These are phyloP conservation scores for Aegotheles bennettii DNA, from an alignment of 2,113 vertebrate genomes.

Conservation along the genomic window DNA sequence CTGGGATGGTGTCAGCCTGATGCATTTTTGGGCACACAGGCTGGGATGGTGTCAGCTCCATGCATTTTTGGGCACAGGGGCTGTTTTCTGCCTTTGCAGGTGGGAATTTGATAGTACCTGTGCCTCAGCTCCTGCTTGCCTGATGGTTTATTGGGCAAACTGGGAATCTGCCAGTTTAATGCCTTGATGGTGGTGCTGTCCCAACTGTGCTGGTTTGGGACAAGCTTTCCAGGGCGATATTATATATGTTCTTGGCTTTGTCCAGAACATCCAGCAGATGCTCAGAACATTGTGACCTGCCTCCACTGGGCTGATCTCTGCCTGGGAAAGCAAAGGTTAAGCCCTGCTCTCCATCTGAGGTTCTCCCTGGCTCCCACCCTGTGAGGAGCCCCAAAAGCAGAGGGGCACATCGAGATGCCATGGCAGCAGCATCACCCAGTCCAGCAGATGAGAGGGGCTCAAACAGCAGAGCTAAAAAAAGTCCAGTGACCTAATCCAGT, in stretches of 20 bases:
- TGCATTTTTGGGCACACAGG: too few relatives aligned
- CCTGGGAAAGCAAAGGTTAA: background rate
- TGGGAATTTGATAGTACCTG: background rate
- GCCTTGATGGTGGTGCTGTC: background rate
- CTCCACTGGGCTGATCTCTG: background rate
- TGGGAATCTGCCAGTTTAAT: background rate
- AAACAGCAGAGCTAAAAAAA: background rate
- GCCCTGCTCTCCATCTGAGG: too few relatives aligned
- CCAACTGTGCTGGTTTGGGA: background rate
- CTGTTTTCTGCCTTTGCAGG: background rate
- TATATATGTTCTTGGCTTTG: background rate
- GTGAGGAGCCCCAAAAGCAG: background rate
- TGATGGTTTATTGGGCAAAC: background rate
- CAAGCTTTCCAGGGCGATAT: background rate
- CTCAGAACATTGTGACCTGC: background rate
- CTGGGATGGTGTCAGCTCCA: rapidly evolving
- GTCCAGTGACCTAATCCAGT: slow-evolving; percentile 8
- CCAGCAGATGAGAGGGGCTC: background rate
- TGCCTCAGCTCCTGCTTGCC: background rate
- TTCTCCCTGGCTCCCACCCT: background rate
- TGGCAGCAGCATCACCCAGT: rapidly evolving
- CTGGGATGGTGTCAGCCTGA: too few relatives aligned
- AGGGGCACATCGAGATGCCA: rapidly evolving
- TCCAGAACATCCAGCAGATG: background rate
- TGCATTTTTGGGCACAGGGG: rapidly evolving